Evolutionary conservation across 2,113 vertebrate genomes (phyloP).

Genomic region (Pseudorasbora parva): DNA sequence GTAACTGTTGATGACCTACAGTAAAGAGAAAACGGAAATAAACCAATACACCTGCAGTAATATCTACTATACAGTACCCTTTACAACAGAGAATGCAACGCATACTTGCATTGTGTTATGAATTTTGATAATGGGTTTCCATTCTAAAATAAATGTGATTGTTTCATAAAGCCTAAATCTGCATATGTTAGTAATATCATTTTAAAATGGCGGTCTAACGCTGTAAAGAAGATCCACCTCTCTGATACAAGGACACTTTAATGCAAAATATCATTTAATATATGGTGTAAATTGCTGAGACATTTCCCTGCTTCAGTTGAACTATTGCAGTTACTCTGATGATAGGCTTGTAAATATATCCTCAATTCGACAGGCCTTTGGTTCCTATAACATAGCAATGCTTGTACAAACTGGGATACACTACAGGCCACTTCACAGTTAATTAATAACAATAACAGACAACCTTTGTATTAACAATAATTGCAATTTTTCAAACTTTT

Average conservation of each 20-base stretch:
- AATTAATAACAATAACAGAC: slow-evolving; percentile 19
- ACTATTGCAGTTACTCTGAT: slow-evolving; percentile 39
- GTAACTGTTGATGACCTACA: background rate
- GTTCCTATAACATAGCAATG: slow-evolving; percentile 39
- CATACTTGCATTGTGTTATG: background rate
- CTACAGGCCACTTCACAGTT: slow-evolving; percentile 42
- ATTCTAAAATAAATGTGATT: background rate
- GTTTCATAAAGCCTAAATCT: background rate
- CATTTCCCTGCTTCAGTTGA: slow-evolving; percentile 14
- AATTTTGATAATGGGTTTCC: background rate
- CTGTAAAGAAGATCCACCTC: slow-evolving; percentile 51
- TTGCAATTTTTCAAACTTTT: background rate
- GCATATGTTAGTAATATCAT: background rate
- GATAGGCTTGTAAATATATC: slow-evolving; percentile 34
- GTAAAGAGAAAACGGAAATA: background rate
- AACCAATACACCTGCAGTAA: background rate
- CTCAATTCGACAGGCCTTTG: slow-evolving; percentile 48
- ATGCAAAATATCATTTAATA: slow-evolving; percentile 56
- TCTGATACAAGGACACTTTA: slow-evolving; percentile 75
- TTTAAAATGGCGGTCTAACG: background rate
- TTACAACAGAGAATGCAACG: background rate
- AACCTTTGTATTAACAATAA: background rate
- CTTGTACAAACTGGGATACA: slow-evolving; percentile 19
- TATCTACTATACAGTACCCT: background rate
- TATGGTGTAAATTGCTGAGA: background rate